Evolutionary conservation across 2,888 invertebrate genomes (phyloP).

Genomic region (Gymnosoma rotundatum): DNA sequence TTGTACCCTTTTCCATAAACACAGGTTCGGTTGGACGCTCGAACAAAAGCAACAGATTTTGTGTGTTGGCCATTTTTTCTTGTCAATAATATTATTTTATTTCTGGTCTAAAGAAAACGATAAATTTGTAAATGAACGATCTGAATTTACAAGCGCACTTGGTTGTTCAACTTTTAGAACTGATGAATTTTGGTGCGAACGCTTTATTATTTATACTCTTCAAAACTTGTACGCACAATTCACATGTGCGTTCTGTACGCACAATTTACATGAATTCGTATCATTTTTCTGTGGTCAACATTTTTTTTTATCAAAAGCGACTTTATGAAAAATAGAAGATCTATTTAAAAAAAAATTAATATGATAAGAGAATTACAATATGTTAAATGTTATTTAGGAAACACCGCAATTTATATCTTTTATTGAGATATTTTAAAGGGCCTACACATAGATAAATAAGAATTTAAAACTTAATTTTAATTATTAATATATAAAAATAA

Average conservation of each 20-base stretch:
- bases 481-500: too few relatives aligned
- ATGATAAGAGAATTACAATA: neutral
- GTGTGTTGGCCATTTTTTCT: conserved; percentile 84
- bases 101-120: neutral
- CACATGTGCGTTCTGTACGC: neutral
- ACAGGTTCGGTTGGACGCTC: conserved; percentile 90
- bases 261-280: conserved; percentile 5
- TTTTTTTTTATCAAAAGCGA: neutral
- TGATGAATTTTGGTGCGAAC: neutral
- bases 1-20: conserved; percentile 89
- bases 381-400: too few relatives aligned
- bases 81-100: neutral
- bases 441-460: too few relatives aligned
- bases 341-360: neutral
- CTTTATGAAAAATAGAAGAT: too few relatives aligned
- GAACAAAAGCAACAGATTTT: conserved; percentile 86
- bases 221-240: neutral
- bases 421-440: too few relatives aligned
- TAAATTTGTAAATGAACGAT: neutral
- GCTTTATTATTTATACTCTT: conserved; percentile 13
- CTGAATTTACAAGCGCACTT: neutral
- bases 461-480: too few relatives aligned
- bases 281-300: neutral
- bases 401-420: too few relatives aligned
- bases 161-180: conserved; percentile 7